A percentile compares a stretch with the other conserved stretches of the same genome.
Evolutionary conservation across 1,140 invertebrate genomes (phyloP).

Genomic region (Ceratina japonica): DNA sequence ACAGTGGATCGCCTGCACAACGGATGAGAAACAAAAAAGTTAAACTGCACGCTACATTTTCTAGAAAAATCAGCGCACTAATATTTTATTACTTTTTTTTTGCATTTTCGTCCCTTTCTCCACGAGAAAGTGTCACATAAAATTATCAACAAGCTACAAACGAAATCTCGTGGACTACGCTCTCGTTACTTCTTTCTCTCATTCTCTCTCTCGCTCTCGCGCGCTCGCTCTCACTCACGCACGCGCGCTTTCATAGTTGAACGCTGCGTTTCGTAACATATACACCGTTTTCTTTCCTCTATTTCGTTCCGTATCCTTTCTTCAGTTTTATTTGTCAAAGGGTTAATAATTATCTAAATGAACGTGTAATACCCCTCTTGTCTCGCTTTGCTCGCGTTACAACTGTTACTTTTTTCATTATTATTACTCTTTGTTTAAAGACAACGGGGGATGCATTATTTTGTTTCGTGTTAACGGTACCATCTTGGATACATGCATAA

Average conservation of each 20-base stretch:
- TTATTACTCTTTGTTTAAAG: constrained; percentile 58
- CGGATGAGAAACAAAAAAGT: constrained; percentile 58
- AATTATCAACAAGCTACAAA: constrained; percentile 64
- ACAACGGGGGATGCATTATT: constrained; percentile 67
- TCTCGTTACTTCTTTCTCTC: constrained; percentile 44
- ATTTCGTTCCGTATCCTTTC: constrained; percentile 60
- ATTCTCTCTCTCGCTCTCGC: not conserved
- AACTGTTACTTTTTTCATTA: constrained; percentile 49
- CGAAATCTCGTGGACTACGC: constrained; percentile 56
- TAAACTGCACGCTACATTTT: constrained; percentile 56
- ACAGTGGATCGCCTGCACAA: constrained; percentile 47
- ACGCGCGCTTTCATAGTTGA: constrained; percentile 31
- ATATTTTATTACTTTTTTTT: constrained; percentile 32
- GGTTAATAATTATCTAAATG: constrained; percentile 75
- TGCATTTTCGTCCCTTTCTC: constrained; percentile 27
- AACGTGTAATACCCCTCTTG: constrained; percentile 69
- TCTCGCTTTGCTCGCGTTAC: constrained; percentile 57
- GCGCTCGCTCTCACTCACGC: not conserved
- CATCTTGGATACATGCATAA: constrained; percentile 80
- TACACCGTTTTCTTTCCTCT: constrained; percentile 56
- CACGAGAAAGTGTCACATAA: constrained; percentile 53
- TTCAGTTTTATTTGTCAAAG: constrained; percentile 62
- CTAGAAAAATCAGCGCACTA: constrained; percentile 62
- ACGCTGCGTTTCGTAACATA: constrained; percentile 48
- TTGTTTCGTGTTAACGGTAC: constrained; percentile 62